Evolutionary conservation across 35 echinoderm and acorn worm species (phyloP), one percentile per base, ranked within the genome.

Genomic region (Hemicentrotus pulcherrimus): DNA sequence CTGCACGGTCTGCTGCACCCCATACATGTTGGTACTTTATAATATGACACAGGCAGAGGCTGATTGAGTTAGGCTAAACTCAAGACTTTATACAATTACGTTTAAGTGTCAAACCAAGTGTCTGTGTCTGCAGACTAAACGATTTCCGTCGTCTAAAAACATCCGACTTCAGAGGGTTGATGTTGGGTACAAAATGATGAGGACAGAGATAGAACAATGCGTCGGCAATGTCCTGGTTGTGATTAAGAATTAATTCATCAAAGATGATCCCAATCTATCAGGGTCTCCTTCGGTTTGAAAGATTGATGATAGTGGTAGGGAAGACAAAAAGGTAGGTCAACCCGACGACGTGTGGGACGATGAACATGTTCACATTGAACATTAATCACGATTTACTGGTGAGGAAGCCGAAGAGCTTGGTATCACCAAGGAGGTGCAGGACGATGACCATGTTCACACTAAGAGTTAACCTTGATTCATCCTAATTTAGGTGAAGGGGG

Each of bases 191-290:
- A 35, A 89, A 59, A 18, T 90, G 88, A 33, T 33, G 46, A 90
- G 32, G 46, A 32, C n/a, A 45, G 88, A 32, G 32, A 90, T 5
- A 41, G 65, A 78, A n/a, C 35, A 78, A 78, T 78, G 65, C 88
- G 14, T 90, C 88, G 13, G 88, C 32, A 12, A 90, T 90, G 45
- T 90, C 88, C 88, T 47, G 88, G 88, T 41, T 19, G 88, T 90
- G 88, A 90, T 90, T 90, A 90, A 33, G 32, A 90, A 90, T 90
- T 90, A 90, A 90, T 90, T 90, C 88, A 41, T 90, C 88, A 90
- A 47, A 90, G 88, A 90, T 90, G 88, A 30, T 47, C 46, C 88
- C 88, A 15, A 47, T 90, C 88, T 47, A 90, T 90, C 88, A 22
- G 46, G 32, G 88, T 15, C 88, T 90, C 88, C 32, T 47, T 10